Conservation (phyloP, 2,113 vertebrate species). For the Anolis carolinensis region DNA sequence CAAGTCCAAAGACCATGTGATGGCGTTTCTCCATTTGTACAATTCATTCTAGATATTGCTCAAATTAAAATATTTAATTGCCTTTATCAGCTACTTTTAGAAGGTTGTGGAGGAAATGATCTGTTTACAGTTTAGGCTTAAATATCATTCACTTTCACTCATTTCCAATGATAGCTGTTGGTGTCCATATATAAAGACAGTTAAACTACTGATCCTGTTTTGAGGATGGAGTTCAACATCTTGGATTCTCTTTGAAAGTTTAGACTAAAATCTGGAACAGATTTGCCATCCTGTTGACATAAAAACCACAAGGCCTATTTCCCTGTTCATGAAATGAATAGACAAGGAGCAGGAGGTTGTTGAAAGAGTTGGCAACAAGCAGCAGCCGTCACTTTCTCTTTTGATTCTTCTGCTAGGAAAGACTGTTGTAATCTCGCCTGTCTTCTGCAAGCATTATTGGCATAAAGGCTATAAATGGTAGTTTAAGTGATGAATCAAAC, state of each 20-base stretch:
- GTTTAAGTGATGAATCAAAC: not conserved
- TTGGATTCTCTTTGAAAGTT: no score
- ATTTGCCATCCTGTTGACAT: no score
- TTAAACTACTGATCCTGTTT: no score
- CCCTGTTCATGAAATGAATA: not conserved
- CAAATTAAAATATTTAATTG: not conserved
- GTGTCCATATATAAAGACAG: no score
- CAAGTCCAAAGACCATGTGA: not conserved
- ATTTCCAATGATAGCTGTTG: not conserved
- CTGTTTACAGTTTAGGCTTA: not conserved
- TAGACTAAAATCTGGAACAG: no score
- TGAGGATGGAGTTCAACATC: not conserved
- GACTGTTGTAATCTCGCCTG: not conserved
- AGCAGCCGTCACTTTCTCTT: not conserved
- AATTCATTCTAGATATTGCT: not conserved
- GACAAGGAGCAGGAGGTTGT: not conserved
- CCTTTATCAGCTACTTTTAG: not conserved
- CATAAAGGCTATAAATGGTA: not conserved
- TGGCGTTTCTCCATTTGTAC: no score
- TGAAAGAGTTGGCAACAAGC: not conserved
- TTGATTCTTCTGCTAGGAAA: not conserved
- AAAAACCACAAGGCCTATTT: not conserved
- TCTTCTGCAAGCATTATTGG: conserved; percentile 1
- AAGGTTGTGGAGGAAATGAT: not conserved
- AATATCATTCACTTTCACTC: not conserved